Base-by-base conservation (phyloP, 1,140 invertebrate species). In the Drosophila tani region DNA sequence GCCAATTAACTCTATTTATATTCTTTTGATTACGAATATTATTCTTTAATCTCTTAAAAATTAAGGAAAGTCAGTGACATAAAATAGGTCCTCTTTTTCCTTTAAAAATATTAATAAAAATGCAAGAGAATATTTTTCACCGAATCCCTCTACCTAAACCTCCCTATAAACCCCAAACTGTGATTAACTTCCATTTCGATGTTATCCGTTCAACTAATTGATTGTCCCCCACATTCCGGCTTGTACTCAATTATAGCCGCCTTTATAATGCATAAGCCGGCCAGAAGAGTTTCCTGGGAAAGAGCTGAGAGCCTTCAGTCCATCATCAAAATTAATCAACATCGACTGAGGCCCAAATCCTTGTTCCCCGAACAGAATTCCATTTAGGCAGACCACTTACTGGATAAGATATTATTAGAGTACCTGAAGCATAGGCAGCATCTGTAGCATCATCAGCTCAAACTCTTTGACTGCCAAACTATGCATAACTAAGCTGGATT, bases 391-490 rank as follows among this genome's bases (percentile, higher is more conserved):
- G 27, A 70, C 69, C 69, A 73, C 69, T 73, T 73, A 73, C 53
- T 59, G 29, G 40, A 73, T 58, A 70, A 59, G 53, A 59, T 70
- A 73, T 70, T 73, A 73, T 70, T 73, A 70, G 69, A 51, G 66
- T 70, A 73, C 69, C 65, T 73, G 41, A 11, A 70, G 67, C 67
- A 27, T 38, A 7, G 68, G 46, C 32, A 46, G 65, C 65, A 45
- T 70, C 47, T 65, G 63, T 27, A 51, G 67, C 63, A 53, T 38
- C 53, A 73, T 21, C 65, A 55, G 67, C 63, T 55, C 49, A 70
- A 66, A 70, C 67, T 70, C 67, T 70, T 70, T 70, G 67, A 70
- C 71, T 75, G 68, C 27, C 71, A 74, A 62, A 67, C 63, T 55
- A 51, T 70, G 67, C 67, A 70, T 70, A 70, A 67, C 62, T 67